Base-by-base conservation (phyloP, 2,113 vertebrate species). In the Misgurnus mizolepis region DNA sequence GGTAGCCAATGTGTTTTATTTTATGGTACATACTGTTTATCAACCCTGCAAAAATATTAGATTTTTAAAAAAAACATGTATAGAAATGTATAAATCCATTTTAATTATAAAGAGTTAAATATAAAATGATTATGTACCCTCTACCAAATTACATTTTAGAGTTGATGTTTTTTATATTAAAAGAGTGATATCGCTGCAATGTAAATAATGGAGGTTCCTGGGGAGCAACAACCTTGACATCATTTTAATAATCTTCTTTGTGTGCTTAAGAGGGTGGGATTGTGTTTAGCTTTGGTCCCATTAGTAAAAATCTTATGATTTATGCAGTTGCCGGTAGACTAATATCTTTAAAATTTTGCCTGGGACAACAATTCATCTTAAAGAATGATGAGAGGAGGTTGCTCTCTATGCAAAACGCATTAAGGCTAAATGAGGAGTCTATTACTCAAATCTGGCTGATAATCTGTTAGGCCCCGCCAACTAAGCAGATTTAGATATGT, bases 371-470 rank as follows among this genome's bases (percentile, higher is more conserved):
- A 96, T 97, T 96, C 93, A 96, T 97, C 96, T 96, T 95, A 88
- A 96, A 97, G 96, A 97, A 92, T 94, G 95, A 97, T 97, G 95
- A 96, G 93, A 91, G 93, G 89, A 93, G 93, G 94, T 94, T 95
- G 94, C 94, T 96, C 95, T 96, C 95, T 93, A 95, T 96, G 95
- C 96, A 96, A 96, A 96, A 96, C 90, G 91, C 95, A 96, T 97
- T 96, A 96, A 93, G 95, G 94, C 94, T 93, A 96, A 97, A 96
- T 95, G 95, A 96, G 95, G 93, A 96, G 95, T 97, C 94, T 96
- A 97, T 97, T 96, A 96, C 93, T 97, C 96, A 97, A 95, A 93
- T 93, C 88, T 91, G 90, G 83, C 90, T 94, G 93, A 95, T 96
- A 93, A 96, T 96, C 94, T 89, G 93, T 95, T 96, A 95, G 94